Evolutionary conservation across 2,888 invertebrate genomes (phyloP), one percentile per base, ranked within the genome.

Genomic region (Drosophila borealis): DNA sequence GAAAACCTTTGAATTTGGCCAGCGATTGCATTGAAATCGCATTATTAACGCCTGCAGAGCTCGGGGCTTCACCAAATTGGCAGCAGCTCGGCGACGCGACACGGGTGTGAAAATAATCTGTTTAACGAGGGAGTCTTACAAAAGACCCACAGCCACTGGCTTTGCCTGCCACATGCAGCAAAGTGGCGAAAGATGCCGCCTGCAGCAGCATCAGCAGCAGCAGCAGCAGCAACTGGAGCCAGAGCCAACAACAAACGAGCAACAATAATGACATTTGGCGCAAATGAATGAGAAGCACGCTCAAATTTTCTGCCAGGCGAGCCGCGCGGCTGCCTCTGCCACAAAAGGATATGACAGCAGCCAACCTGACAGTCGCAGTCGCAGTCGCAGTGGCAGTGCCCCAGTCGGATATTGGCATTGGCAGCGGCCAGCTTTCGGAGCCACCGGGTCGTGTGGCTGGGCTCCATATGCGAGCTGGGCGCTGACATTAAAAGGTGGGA

Each of bases 401-500:
- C 41, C 69, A 66, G 37, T 53, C 65, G 50, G 41, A 63, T 64
- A 65, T 65, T 62, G 64, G 57, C 79, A 68, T 54, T 44, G 59
- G 61, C 56, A 42, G 21, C 45, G n/a, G 39, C 19, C 19, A 46
- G 42, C 70, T 36, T n/a, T 62, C n/a, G 61, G 46, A 59, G 80
- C 76, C 57, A 48, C 69, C 78, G 41, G 78, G 62, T 59, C 78
- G 73, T 51, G 34, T 14, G 45, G 33, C 25, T 51, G 41, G 55
- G 63, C 50, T 63, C 75, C 57, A 65, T 51, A 72, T 70, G 55
- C 65, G 67, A 61, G 55, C 61, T 64, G 61, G 44, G 64, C 61
- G 85, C 79, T 90, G 91, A 92, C 92, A 88, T 89, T 91, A 91
- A 91, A 90, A 91, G 92, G 89, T 91, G 91, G 91, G 92, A 91